These are phyloP conservation scores for Pangasius larnaudii DNA, from an alignment of 2,797 vertebrate genomes.

Conservation along the genomic window DNA sequence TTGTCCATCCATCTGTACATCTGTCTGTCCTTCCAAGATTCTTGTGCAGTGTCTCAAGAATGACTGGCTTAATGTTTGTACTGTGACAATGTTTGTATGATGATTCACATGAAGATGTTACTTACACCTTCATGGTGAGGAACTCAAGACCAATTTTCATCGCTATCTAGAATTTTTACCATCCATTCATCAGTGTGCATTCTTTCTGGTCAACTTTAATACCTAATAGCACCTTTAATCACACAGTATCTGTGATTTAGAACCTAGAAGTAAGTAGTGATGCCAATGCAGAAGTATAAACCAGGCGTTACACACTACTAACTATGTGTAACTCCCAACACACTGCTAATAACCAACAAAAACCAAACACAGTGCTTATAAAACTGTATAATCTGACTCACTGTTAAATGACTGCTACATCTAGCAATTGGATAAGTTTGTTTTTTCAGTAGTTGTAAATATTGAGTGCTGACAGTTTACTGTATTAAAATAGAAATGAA, in stretches of 20 bases:
- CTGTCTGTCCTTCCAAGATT: not conserved
- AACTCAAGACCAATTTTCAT: too few relatives aligned
- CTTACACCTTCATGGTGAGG: not conserved
- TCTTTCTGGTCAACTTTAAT: not conserved
- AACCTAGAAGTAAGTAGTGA: not conserved
- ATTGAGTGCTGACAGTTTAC: conserved; percentile 13
- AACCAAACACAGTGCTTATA: not conserved
- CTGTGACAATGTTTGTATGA: not conserved
- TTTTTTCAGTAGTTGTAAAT: not conserved
- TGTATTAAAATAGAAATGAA: not conserved
- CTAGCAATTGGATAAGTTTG: too few relatives aligned
- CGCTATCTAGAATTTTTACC: not conserved
- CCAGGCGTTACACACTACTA: not conserved
- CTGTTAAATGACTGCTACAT: not conserved
- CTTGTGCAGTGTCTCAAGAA: too few relatives aligned
- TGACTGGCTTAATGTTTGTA: not conserved
- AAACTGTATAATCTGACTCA: not conserved
- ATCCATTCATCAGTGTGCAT: not conserved
- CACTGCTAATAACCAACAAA: not conserved
- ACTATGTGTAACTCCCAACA: not conserved
- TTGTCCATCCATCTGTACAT: not conserved
- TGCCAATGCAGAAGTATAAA: not conserved
- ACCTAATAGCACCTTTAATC: not conserved
- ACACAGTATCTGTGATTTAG: not conserved
- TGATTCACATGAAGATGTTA: not conserved